These are phyloP conservation scores for Paradisaea rubra DNA, from an alignment of 2,113 vertebrate genomes.

Conservation along the genomic window DNA sequence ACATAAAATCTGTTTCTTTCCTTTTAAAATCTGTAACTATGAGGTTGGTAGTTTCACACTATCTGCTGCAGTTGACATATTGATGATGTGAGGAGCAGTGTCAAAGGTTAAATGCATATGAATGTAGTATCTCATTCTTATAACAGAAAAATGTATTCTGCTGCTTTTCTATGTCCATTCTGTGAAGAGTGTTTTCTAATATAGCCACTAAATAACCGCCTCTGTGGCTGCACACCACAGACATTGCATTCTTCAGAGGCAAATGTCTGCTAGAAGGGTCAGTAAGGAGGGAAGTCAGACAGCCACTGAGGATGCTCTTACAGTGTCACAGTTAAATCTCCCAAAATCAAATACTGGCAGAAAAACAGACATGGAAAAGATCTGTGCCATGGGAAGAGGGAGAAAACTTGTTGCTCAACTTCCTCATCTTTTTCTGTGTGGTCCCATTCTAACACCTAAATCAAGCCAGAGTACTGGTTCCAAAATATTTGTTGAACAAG, in stretches of 20 bases:
- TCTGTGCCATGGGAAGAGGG: not conserved
- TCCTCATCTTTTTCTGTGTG: not conserved
- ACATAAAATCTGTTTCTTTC: not conserved
- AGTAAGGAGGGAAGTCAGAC: not conserved
- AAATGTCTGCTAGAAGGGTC: not conserved
- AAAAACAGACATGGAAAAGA: not conserved
- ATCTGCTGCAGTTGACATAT: not conserved
- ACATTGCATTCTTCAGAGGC: not conserved
- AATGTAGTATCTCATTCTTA: not conserved
- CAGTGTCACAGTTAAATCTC: not conserved
- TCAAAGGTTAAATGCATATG: not conserved
- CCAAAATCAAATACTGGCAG: not conserved
- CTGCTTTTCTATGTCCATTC: not conserved
- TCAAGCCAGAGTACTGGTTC: not conserved
- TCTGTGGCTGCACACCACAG: not conserved
- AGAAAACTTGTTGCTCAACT: not conserved
- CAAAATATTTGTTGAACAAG: not conserved
- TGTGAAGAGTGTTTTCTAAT: not conserved
- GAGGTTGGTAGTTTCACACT: not conserved
- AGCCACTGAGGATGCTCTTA: not conserved
- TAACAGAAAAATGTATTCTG: not conserved
- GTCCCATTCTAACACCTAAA: not conserved
- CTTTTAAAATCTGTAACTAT: not conserved
- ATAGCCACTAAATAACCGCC: not conserved
- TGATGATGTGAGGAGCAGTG: not conserved